phyloP scores from a whole-genome alignment of 2,888 invertebrate genomes.

The Heliconius ismenius region DNA sequence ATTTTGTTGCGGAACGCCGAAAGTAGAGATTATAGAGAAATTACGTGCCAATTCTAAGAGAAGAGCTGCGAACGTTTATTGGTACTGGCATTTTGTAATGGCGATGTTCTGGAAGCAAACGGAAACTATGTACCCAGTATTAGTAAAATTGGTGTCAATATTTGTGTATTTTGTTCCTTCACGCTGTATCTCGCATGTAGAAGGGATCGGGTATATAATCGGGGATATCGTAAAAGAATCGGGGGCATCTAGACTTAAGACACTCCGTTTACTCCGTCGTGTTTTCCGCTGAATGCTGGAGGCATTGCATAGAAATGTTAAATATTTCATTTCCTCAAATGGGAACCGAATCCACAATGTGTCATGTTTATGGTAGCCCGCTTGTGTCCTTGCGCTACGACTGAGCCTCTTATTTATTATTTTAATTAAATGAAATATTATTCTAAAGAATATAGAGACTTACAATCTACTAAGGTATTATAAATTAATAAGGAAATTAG shows the following conservation, averaged over 20 bases:
- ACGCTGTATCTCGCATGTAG: too few relatives aligned
- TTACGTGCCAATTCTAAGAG: constrained; percentile 19
- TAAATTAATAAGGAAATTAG: not conserved
- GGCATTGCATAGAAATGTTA: too few relatives aligned
- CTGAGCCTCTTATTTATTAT: not conserved
- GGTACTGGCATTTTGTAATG: not conserved
- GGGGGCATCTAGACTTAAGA: too few relatives aligned
- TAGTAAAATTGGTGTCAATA: not conserved
- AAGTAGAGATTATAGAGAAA: constrained; percentile 60
- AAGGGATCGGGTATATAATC: too few relatives aligned
- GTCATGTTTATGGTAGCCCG: too few relatives aligned
- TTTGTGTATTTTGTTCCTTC: too few relatives aligned
- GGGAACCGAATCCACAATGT: too few relatives aligned
- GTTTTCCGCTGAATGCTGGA: too few relatives aligned
- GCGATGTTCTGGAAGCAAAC: not conserved
- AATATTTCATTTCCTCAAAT: too few relatives aligned
- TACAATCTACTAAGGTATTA: not conserved
- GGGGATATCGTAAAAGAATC: too few relatives aligned
- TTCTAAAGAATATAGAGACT: not conserved
- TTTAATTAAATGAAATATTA: not conserved
- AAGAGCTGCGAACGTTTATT: constrained; percentile 3
- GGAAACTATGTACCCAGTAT: not conserved
- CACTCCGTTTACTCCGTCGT: too few relatives aligned
- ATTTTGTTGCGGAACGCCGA: constrained; percentile 65
- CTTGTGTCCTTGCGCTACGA: too few relatives aligned